Evolutionary conservation across 1,140 invertebrate species (phyloP), one percentile per base, ranked within the genome.

Genomic region (Zeugodacus cucurbitae): DNA sequence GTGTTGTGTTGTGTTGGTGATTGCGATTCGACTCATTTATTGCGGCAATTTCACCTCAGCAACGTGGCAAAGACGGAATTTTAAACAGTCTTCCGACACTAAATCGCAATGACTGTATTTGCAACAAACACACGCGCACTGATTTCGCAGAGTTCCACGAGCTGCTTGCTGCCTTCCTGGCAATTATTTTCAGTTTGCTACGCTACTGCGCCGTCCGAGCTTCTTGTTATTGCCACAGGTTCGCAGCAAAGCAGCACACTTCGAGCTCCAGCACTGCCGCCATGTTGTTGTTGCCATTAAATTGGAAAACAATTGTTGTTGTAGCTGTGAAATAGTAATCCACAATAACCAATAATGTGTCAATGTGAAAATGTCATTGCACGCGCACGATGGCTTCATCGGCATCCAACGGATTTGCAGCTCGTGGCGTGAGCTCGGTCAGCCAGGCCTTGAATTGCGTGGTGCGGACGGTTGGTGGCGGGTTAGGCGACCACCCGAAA

Each of bases 271-370:
- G 8, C 22, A 59, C n/a, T 62, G n/a, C 14, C 14, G 48, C 10
- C n/a, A 26, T 62, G 0, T 62, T 62, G 58, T 48, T 48, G 22
- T 78, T 78, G 37, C 8, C 37, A 78, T 78, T 78, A 78, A 78
- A 78, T 78, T 78, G 70, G 70, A 78, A 78, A 82, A 82, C 74
- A 82, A 48, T 82, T 82, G 74, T 48, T 70, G 37, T 26, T 82
- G 34, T 20, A 41, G 11, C 34, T 26, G 3, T 41, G 26, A 82
- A 82, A 62, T 62, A 26, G 41, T 41, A 82, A 82, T 26, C 41
- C 22, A 29, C n/a, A 82, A 82, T 48, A 82, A 82, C 22, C 74
- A 82, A 82, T 82, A 82, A 82, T 62, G 58, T 62, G 58, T 62
- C 22, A 22, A 37, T 82, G n/a, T 82, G 22, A 44, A 82, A 82